Percentiles rank a stretch among this genome's conserved stretches.
Conservation (phyloP, 2,888 invertebrate species). For the Dinocampus coccinellae region DNA sequence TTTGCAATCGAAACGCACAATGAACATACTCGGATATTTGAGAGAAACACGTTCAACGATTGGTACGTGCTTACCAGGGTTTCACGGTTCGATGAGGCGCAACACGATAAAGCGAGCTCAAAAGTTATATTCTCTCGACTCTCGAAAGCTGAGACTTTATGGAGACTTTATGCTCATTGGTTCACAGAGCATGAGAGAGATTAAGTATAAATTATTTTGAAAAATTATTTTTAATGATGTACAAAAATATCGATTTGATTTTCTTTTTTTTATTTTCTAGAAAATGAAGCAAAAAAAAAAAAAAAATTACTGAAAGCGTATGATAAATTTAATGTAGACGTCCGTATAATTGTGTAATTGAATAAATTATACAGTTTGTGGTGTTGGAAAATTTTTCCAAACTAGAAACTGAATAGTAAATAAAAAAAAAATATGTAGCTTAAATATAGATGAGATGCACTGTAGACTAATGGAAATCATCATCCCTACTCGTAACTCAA, state of each 20-base stretch:
- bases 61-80: conserved; percentile 45
- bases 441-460: not conserved
- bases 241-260: not conserved
- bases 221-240: not conserved
- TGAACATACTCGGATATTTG: conserved; percentile 30
- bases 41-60: conserved; percentile 29
- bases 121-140: conserved; percentile 38
- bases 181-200: not conserved
- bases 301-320: too few species aligned
- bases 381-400: not conserved
- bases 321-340: too few species aligned
- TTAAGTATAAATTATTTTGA: not conserved
- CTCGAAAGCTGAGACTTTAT: conserved; percentile 8
- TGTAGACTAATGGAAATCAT: not conserved
- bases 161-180: conserved; percentile 15
- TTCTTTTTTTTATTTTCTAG: not conserved
- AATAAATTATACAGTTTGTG: not conserved
- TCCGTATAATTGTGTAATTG: not conserved
- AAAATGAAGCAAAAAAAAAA: too few species aligned
- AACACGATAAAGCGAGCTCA: conserved; percentile 49
- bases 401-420: not conserved
- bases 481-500: not conserved
- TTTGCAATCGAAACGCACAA: conserved; percentile 9
- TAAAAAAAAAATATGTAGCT: not conserved
- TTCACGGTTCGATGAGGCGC: conserved; percentile 52